Percentiles rank a stretch among this genome's conserved stretches.
Conservation (phyloP, 1,140 invertebrate species). For the Ptiloglossa arizonensis region DNA sequence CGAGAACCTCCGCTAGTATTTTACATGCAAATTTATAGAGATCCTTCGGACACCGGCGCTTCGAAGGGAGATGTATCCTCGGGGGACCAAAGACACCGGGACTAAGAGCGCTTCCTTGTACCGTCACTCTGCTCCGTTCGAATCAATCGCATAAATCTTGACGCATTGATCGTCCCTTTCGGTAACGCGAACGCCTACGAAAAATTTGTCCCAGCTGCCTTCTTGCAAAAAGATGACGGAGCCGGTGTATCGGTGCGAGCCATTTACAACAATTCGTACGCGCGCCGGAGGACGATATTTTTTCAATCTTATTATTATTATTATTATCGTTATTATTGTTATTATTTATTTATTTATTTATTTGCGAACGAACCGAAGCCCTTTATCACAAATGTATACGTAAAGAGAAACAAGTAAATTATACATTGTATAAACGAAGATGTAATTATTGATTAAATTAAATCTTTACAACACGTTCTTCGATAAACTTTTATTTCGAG, state of each 20-base stretch:
- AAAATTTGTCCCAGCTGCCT: conserved; percentile 61
- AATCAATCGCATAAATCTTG: conserved; percentile 82
- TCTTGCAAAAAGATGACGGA: conserved; percentile 23
- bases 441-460: too few relatives aligned
- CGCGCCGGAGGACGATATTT: too few relatives aligned
- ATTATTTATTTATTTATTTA: too few relatives aligned
- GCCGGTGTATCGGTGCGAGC: conserved; percentile 32
- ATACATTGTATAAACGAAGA: too few relatives aligned
- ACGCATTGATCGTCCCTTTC: conserved; percentile 77
- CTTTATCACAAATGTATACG: too few relatives aligned
- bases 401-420: too few relatives aligned
- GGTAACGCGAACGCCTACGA: conserved; percentile 62
- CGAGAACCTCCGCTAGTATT: conserved; percentile 78
- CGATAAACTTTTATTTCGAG: too few relatives aligned
- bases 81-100: conserved; percentile 76
- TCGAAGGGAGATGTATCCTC: conserved; percentile 76
- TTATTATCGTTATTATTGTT: too few relatives aligned
- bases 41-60: conserved; percentile 79
- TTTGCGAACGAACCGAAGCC: too few relatives aligned
- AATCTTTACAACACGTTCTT: too few relatives aligned
- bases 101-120: conserved; percentile 83
- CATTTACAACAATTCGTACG: too few relatives aligned
- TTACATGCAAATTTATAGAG: conserved; percentile 83
- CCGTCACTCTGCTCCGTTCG: conserved; percentile 80
- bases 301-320: too few relatives aligned